Evolutionary conservation across 2,888 invertebrate species (phyloP).

Genomic region (Apodemia duryi): DNA sequence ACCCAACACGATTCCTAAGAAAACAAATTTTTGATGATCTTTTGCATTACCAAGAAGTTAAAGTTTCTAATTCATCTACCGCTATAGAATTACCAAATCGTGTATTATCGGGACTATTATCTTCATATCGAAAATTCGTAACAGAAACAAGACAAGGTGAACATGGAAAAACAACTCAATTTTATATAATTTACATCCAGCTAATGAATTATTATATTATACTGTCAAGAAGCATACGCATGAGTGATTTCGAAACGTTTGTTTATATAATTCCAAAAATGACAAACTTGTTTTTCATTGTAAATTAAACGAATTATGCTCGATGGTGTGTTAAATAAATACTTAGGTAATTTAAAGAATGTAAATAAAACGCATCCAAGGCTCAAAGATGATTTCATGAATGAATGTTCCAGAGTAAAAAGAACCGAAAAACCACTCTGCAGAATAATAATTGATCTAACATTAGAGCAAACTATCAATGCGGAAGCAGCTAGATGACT

Average conservation of each 20-base stretch:
- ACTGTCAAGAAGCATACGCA: conserved; percentile 34
- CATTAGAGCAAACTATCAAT: conserved; percentile 26
- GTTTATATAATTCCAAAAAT: conserved; percentile 31
- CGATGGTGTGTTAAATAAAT: conserved; percentile 26
- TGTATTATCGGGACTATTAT: conserved; percentile 38
- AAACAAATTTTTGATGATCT: conserved; percentile 37
- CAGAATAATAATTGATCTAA: neutral
- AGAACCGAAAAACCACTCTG: conserved; percentile 30
- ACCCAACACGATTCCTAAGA: no score
- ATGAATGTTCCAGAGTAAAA: conserved; percentile 5
- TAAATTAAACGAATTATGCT: conserved; percentile 32
- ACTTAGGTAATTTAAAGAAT: conserved; percentile 16
- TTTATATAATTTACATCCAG: conserved; percentile 31
- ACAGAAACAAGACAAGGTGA: conserved; percentile 24
- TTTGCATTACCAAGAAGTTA: conserved; percentile 28
- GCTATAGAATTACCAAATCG: conserved; percentile 1
- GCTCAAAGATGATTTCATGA: neutral
- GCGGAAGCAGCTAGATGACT: neutral
- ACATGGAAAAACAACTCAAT: conserved; percentile 31
- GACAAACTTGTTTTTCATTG: conserved; percentile 31
- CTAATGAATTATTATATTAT: conserved; percentile 29
- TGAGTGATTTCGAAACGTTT: conserved; percentile 31
- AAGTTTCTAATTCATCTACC: no score
- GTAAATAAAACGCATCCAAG: conserved; percentile 29
- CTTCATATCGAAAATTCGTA: conserved; percentile 36